Percentiles rank a stretch among this genome's conserved stretches.
Evolutionary conservation across 2,888 invertebrate species (phyloP).

Genomic region (Macrophya annulata): DNA sequence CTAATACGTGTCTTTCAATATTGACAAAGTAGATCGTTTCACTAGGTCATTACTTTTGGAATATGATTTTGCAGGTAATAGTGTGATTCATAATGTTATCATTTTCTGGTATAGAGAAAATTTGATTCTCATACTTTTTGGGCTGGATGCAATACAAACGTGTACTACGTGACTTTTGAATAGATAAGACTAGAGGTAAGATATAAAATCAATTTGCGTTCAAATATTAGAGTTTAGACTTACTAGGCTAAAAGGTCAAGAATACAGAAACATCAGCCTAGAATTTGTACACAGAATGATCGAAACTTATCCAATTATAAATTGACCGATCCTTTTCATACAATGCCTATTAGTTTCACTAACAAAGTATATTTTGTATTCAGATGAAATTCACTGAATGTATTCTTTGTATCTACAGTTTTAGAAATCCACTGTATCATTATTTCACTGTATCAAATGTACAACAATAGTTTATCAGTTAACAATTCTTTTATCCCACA

Average conservation of each 20-base stretch:
- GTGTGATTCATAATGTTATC: slow-evolving; percentile 29
- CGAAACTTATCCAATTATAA: background rate
- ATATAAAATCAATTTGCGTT: background rate
- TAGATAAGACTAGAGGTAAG: background rate
- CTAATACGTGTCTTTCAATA: slow-evolving; percentile 24
- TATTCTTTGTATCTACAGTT: background rate
- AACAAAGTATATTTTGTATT: background rate
- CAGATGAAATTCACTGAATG: background rate
- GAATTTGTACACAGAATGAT: slow-evolving; percentile 19
- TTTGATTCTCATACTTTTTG: slow-evolving; percentile 41
- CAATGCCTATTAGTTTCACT: background rate
- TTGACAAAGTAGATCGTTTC: slow-evolving; percentile 11
- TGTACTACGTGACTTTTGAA: slow-evolving; percentile 39
- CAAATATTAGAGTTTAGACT: background rate
- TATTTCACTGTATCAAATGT: background rate
- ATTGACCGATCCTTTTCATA: slow-evolving; percentile 6
- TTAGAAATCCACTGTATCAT: background rate
- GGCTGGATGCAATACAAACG: slow-evolving; percentile 51
- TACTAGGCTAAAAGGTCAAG: background rate
- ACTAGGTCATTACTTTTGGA: slow-evolving; percentile 49
- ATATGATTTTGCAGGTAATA: slow-evolving; percentile 42
- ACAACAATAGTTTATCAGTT: background rate
- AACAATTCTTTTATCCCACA: background rate
- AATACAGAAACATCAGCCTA: slow-evolving; percentile 35
- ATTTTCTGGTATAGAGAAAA: slow-evolving; percentile 29